Evolutionary conservation across 2,888 invertebrate genomes (phyloP).

Genomic region (Serrognathus titanus): DNA sequence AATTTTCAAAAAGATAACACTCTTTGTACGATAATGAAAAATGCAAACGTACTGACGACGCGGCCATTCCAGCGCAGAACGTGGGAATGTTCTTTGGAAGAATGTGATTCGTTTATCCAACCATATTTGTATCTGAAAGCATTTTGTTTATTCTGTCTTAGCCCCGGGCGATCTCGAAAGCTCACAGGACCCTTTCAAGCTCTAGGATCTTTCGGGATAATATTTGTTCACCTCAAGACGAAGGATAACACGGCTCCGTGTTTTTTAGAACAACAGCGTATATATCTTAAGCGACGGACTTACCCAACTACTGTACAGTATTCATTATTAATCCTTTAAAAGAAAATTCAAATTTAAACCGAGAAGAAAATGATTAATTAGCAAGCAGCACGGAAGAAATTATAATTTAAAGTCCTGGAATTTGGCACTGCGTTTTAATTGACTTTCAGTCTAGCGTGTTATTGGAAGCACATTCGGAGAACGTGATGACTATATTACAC

Average conservation of each 20-base stretch:
- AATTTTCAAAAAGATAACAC: no score
- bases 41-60: background rate
- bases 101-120: slow-evolving; percentile 13
- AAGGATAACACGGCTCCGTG: slow-evolving; percentile 6
- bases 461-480: no score
- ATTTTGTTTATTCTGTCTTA: slow-evolving; percentile 15
- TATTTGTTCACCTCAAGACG: slow-evolving; percentile 17
- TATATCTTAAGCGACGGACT: background rate
- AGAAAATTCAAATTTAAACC: no score
- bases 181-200: slow-evolving; percentile 16
- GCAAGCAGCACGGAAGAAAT: no score
- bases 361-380: no score
- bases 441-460: no score
- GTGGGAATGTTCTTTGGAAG: background rate
- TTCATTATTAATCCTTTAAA: no score
- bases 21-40: background rate
- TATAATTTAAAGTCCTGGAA: no score
- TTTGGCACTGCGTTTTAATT: no score
- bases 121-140: slow-evolving; percentile 18
- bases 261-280: slow-evolving; percentile 3
- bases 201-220: slow-evolving; percentile 16
- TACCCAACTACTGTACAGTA: no score
- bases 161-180: slow-evolving; percentile 9
- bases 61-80: no score
- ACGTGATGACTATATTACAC: no score